A percentile compares a stretch with the other conserved stretches of the same genome.
These are phyloP conservation scores for Fratercula arctica DNA, from an alignment of 2,797 vertebrate genomes.

Conservation along the genomic window DNA sequence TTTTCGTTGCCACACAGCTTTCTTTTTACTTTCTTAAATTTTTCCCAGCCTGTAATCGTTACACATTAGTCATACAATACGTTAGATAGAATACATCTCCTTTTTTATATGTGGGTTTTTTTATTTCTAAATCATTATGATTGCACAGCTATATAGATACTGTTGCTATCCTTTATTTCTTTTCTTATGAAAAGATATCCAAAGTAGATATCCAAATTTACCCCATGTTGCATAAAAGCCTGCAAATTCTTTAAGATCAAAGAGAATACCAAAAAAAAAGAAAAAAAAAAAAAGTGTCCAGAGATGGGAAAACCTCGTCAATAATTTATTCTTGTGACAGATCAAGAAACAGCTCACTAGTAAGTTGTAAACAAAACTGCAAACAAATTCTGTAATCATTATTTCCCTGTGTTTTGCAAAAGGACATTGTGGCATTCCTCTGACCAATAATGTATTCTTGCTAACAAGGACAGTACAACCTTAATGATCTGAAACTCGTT, in stretches of 20 bases:
- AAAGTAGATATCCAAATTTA: background rate
- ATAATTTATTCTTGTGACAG: background rate
- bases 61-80: background rate
- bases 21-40: background rate
- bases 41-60: background rate
- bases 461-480: slow-evolving; percentile 40
- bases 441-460: slow-evolving; percentile 2
- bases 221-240: background rate
- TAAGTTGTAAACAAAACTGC: background rate
- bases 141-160: background rate
- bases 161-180: background rate
- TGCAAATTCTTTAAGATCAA: background rate
- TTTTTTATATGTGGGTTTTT: background rate
- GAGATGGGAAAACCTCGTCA: background rate
- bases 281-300: background rate
- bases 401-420: background rate
- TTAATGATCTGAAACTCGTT: slow-evolving; percentile 43
- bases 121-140: background rate
- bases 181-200: background rate
- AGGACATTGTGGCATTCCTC: background rate
- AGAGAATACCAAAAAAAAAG: background rate
- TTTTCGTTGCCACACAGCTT: background rate
- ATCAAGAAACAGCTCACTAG: background rate
- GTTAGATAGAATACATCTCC: background rate
- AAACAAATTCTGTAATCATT: background rate